A percentile compares a stretch with the other conserved stretches of the same genome.
phyloP scores from a whole-genome alignment of 2,797 vertebrate genomes.

The Glyptemys insculpta region DNA sequence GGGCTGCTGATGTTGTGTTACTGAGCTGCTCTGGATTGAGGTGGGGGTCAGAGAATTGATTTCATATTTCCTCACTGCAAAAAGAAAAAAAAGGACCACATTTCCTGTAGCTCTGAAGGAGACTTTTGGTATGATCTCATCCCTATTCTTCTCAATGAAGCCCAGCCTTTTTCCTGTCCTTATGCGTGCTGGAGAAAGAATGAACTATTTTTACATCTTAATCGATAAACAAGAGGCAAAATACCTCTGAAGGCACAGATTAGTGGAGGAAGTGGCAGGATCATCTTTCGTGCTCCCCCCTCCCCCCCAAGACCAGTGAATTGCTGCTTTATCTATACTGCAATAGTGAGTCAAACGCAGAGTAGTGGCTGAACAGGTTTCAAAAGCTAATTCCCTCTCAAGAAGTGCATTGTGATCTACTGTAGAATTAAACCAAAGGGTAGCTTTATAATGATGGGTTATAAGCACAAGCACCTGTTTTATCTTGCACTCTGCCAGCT shows the following conservation, averaged over 20 bases:
- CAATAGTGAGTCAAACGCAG: fast-evolving
- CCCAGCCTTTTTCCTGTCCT: neutral
- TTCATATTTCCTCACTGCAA: neutral
- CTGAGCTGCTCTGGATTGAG: neutral
- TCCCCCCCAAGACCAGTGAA: neutral
- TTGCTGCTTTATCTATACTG: neutral
- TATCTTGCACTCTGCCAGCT: fast-evolving
- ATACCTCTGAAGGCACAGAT: neutral
- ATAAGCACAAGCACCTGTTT: neutral
- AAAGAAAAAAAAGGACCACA: neutral
- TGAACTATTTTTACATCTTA: constrained; percentile 46
- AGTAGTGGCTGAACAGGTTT: neutral
- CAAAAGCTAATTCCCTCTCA: neutral
- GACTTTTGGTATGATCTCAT: neutral
- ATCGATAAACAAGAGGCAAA: constrained; percentile 46
- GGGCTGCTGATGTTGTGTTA: fast-evolving
- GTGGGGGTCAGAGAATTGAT: neutral
- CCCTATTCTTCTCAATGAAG: fast-evolving
- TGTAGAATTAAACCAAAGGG: fast-evolving
- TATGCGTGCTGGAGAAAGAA: neutral
- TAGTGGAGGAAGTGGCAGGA: neutral
- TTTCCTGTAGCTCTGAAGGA: neutral
- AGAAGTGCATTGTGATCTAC: neutral
- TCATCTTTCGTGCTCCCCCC: neutral
- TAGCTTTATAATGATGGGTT: neutral